Conservation (phyloP, 2,797 vertebrate species). For the Pristis pectinata region DNA sequence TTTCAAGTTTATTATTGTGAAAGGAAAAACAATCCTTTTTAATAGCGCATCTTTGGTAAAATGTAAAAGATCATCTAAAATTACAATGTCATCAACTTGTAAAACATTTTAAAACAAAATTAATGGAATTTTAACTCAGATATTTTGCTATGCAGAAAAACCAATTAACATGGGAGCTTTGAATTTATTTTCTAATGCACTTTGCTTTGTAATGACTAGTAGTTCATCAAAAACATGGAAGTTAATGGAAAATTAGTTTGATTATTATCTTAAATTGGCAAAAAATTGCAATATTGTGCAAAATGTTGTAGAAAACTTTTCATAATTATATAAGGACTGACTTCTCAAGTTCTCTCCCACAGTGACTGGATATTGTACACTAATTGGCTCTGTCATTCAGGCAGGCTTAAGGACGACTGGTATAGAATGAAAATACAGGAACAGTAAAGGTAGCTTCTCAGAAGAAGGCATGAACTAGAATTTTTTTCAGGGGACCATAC, state of each 20-base stretch:
- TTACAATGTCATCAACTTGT: neutral
- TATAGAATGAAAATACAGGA: neutral
- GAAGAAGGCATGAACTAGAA: neutral
- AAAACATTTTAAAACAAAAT: neutral
- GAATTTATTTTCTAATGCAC: neutral
- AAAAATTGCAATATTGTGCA: neutral
- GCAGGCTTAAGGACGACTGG: neutral
- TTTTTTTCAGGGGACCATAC: neutral
- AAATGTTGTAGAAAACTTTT: neutral
- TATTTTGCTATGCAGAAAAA: neutral
- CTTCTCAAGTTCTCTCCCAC: neutral
- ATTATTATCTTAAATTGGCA: neutral
- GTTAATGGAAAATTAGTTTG: neutral
- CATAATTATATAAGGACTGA: neutral
- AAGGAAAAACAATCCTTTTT: neutral
- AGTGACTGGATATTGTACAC: neutral
- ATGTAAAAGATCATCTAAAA: neutral
- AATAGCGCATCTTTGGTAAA: neutral
- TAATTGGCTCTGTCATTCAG: neutral
- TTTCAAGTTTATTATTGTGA: neutral
- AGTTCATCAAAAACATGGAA: neutral
- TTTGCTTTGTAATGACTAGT: neutral
- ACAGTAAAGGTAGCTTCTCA: neutral
- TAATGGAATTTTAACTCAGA: neutral
- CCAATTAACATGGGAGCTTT: neutral